Evolutionary conservation across 1,140 invertebrate species (phyloP).

Genomic region (Lepidurus couesii): DNA sequence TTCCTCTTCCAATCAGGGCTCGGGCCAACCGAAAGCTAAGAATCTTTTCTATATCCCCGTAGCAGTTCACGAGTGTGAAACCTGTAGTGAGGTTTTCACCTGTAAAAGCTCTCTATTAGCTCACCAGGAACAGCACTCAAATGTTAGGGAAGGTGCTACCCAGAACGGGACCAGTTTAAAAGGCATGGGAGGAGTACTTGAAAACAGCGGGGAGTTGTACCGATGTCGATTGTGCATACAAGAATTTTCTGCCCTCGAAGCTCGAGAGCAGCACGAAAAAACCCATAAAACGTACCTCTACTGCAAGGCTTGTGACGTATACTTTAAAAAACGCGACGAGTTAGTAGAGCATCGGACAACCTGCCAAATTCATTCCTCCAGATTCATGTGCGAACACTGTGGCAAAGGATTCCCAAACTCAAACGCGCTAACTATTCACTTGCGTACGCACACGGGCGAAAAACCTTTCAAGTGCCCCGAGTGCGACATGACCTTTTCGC

Average conservation of each 20-base stretch:
- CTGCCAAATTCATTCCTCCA: slow-evolving; percentile 10
- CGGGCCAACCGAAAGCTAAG: background rate
- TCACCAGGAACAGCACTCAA: slow-evolving; percentile 24
- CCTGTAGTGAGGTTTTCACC: slow-evolving; percentile 28
- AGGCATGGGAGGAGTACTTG: slow-evolving; percentile 26
- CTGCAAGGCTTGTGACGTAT: background rate
- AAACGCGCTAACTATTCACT: slow-evolving; percentile 27
- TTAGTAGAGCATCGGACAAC: background rate
- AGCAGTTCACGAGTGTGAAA: slow-evolving; percentile 28
- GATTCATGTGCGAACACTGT: slow-evolving; percentile 30
- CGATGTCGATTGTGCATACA: slow-evolving; percentile 26
- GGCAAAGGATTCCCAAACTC: slow-evolving; percentile 28
- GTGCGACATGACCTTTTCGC: slow-evolving; percentile 33
- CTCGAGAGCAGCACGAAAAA: background rate
- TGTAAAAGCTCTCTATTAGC: background rate
- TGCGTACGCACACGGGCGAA: slow-evolving; percentile 35
- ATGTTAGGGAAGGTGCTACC: background rate
- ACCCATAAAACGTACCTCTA: slow-evolving; percentile 19
- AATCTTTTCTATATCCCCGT: background rate
- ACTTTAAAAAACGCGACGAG: background rate
- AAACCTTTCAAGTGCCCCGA: slow-evolving; percentile 35
- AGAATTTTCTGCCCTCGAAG: background rate
- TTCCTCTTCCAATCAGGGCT: background rate
- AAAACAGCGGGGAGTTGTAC: background rate
- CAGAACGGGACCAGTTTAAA: slow-evolving; percentile 21